These are phyloP conservation scores for Osmerus eperlanus DNA, from an alignment of 2,113 vertebrate species.

Conservation along the genomic window DNA sequence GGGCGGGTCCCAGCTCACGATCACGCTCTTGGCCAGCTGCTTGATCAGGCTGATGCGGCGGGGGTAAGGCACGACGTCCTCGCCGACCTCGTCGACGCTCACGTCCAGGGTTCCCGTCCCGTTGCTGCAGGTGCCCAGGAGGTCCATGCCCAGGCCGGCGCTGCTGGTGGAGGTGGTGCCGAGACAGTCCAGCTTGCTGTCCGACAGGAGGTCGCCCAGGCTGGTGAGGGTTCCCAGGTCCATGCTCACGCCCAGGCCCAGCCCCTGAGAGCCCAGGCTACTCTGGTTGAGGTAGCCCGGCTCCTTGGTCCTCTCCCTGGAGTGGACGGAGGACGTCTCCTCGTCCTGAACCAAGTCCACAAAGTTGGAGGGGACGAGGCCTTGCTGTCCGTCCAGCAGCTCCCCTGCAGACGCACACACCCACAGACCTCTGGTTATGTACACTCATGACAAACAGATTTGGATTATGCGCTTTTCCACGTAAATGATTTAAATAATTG, in stretches of 20 bases:
- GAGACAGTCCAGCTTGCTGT: slow-evolving; percentile 69
- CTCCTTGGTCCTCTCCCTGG: slow-evolving; percentile 73
- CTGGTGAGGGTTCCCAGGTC: slow-evolving; percentile 34
- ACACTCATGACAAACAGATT: too few species aligned
- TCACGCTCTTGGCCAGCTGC: slow-evolving; percentile 96
- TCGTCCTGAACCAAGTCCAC: slow-evolving; percentile 92
- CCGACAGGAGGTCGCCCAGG: slow-evolving; percentile 55
- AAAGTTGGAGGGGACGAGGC: slow-evolving; percentile 96
- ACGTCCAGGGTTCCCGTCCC: slow-evolving; percentile 82
- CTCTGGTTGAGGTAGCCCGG: slow-evolving; percentile 82
- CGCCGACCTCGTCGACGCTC: slow-evolving; percentile 88
- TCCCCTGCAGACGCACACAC: slow-evolving; percentile 75
- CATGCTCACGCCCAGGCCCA: slow-evolving; percentile 33
- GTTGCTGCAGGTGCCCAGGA: slow-evolving; percentile 71
- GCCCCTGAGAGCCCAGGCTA: slow-evolving; percentile 63
- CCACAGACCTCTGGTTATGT: too few species aligned
- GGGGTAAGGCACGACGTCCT: slow-evolving; percentile 98
- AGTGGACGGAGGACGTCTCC: slow-evolving; percentile 65
- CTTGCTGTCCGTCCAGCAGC: slow-evolving; percentile 91
- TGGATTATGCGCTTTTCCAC: too few species aligned
- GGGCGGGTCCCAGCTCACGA: slow-evolving; percentile 95
- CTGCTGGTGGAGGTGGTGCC: slow-evolving; percentile 42
- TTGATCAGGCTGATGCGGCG: slow-evolving; percentile 96
- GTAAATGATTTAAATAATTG: too few species aligned
- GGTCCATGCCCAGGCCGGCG: slow-evolving; percentile 69